phyloP scores from a whole-genome alignment of 1,140 invertebrate genomes.

The Eriosoma lanigerum region DNA sequence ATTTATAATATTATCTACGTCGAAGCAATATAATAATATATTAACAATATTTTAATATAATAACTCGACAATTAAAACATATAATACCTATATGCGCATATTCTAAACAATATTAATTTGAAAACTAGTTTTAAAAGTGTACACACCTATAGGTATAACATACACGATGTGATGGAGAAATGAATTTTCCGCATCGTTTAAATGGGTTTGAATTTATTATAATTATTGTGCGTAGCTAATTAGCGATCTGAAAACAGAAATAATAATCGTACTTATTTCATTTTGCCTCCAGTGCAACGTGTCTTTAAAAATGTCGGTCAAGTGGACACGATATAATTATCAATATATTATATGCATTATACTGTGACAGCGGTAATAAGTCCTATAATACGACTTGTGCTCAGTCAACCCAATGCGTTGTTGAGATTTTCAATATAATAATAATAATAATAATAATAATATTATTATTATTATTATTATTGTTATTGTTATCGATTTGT shows the following conservation, averaged over 20 bases:
- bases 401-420: slow-evolving; percentile 1
- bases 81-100: neutral
- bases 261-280: neutral
- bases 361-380: too few species aligned
- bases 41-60: neutral
- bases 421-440: neutral
- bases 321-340: neutral
- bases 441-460: too few species aligned
- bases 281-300: too few species aligned
- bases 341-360: neutral
- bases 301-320: slow-evolving; percentile 31
- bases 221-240: neutral
- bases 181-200: neutral
- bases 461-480: too few species aligned
- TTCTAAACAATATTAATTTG: neutral
- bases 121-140: neutral
- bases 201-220: neutral
- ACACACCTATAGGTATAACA: too few species aligned
- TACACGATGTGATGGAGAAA: neutral
- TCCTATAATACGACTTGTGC: neutral
- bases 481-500: slow-evolving; percentile 28
- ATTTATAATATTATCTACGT: too few species aligned
- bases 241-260: neutral
- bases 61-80: neutral
- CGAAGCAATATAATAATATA: too few species aligned